These are phyloP conservation scores for Platyrinchus mystaceus DNA, from an alignment of 2,797 vertebrate genomes.

Conservation along the genomic window DNA sequence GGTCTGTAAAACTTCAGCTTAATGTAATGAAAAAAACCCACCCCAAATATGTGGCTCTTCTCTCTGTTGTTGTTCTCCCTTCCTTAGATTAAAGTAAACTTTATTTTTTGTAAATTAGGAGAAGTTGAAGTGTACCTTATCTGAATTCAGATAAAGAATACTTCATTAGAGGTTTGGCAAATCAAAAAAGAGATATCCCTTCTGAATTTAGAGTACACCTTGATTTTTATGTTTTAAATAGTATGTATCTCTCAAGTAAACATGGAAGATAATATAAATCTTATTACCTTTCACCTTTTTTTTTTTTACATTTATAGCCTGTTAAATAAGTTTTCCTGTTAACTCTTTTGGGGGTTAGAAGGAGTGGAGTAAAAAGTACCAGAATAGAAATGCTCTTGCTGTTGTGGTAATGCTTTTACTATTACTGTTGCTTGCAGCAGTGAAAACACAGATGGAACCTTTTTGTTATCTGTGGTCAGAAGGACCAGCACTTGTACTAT, in stretches of 20 bases:
- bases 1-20: background rate
- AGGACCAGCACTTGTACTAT: fast-evolving
- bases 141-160: background rate
- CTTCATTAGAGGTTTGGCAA: background rate
- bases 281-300: background rate
- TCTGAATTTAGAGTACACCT: background rate
- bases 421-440: background rate
- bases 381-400: background rate
- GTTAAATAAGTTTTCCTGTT: background rate
- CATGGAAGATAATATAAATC: background rate
- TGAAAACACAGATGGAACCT: background rate
- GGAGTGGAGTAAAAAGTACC: background rate
- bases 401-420: background rate
- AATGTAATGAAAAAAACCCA: background rate
- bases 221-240: background rate
- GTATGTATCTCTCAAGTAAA: background rate
- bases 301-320: background rate
- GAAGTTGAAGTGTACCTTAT: background rate
- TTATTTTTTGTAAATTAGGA: background rate
- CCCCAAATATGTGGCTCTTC: background rate
- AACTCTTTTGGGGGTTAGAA: background rate
- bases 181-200: background rate
- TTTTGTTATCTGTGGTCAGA: background rate
- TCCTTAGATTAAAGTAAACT: background rate
- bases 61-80: background rate